Base-by-base conservation (phyloP, 2,888 invertebrate genomes). In the Tupiocoris notatus region DNA sequence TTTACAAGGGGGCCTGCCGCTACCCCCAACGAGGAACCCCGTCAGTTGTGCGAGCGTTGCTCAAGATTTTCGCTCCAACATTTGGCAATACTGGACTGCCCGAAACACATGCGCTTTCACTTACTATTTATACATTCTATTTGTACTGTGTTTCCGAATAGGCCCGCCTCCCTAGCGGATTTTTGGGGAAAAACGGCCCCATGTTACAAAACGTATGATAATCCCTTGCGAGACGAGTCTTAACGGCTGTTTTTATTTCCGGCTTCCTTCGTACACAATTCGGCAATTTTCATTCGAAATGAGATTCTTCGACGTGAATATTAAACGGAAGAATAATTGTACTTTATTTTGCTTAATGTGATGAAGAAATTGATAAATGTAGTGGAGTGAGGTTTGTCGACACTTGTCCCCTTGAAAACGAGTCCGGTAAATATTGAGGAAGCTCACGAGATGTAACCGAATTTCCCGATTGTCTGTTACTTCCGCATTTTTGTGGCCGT, bases 41-140 rank as follows among this genome's bases (percentile, higher is more conserved):
- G 39, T 12, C 39, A 39, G 39, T 39, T 39, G 39, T 39, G 39
- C 39, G 3, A 39, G 39, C 12, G 6, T 68, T 68, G 68, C 68
- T 58, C 68, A 71, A 59, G 71, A 71, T 61, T 71, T 61, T 71
- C 39, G 12, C 39, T 61, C 71, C 57, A 20, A 56, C 57, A 68
- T 68, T 68, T 68, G 68, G 68, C 68, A 68, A 68, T 56, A 20
- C 18, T 16, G 64, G 64, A 22, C 25, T 54, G 9, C 54, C n/a
- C 66, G 39, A 68, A 58, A 57, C 22, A n/a, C 57, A 18, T 39
- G 57, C 56, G 68, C 68, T 68, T 68, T 68, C 68, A 68, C 68
- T 24, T 16, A 21, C 58, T 68, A 68, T 68, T 68, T 68, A 68
- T 68, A 58, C 68, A 58, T 68, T 68, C 68, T 68, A 68, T 68